Evolutionary conservation across 1,140 invertebrate genomes (phyloP).

Genomic region (Megalonaias nervosa): DNA sequence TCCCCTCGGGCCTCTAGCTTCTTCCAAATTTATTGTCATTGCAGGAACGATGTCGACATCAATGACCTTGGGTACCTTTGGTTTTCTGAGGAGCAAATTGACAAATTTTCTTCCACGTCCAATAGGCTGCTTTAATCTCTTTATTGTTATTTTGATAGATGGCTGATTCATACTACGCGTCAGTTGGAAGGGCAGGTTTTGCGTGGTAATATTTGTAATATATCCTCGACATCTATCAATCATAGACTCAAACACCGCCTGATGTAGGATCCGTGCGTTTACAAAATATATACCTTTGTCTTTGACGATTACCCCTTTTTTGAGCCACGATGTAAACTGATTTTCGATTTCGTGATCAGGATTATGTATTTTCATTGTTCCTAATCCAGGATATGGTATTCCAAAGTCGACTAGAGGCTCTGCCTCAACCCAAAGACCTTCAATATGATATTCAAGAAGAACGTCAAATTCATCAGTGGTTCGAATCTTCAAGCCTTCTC

Average conservation of each 20-base stretch:
- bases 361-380: not conserved
- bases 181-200: too few relatives aligned
- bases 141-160: too few relatives aligned
- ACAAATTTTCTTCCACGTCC: too few relatives aligned
- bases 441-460: constrained; percentile 21
- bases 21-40: not conserved
- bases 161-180: too few relatives aligned
- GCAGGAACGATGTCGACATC: too few relatives aligned
- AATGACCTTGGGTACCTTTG: too few relatives aligned
- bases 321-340: not conserved
- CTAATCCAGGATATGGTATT: not conserved
- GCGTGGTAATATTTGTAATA: too few relatives aligned
- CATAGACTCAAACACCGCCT: constrained; percentile 11
- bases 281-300: not conserved
- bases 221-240: constrained; percentile 1
- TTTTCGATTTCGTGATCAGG: not conserved
- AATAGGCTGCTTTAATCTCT: too few relatives aligned
- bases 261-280: constrained; percentile 13
- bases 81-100: too few relatives aligned
- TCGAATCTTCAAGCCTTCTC: constrained; percentile 30
- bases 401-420: not conserved
- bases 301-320: not conserved
- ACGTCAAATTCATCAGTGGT: constrained; percentile 29
- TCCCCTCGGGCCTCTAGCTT: not conserved
- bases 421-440: not conserved